These are phyloP conservation scores for Habroteleia sp. DNA, from an alignment of 2,888 invertebrate species.

Conservation along the genomic window DNA sequence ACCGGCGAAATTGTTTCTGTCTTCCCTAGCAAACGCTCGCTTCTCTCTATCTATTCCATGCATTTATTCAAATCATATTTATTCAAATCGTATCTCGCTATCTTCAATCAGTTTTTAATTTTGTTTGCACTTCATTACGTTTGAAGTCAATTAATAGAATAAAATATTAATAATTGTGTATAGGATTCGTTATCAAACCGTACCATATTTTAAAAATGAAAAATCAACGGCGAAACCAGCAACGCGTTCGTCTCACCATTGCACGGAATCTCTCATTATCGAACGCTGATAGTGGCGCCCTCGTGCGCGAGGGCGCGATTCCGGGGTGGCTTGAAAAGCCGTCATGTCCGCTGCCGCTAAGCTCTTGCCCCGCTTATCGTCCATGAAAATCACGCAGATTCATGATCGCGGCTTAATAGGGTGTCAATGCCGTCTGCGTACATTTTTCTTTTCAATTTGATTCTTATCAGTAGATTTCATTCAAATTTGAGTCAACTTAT, in stretches of 20 bases:
- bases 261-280: conserved; percentile 62
- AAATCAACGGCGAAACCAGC: conserved; percentile 25
- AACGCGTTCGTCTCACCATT: conserved; percentile 37
- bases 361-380: conserved; percentile 36
- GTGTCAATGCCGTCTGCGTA: not conserved
- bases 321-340: conserved; percentile 61
- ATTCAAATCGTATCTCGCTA: not conserved
- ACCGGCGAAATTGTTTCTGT: conserved; percentile 65
- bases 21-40: conserved; percentile 66
- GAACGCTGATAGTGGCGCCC: conserved; percentile 66
- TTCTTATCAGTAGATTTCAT: too few species aligned
- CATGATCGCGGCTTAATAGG: conserved; percentile 19
- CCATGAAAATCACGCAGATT: conserved; percentile 32
- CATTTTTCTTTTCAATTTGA: conserved; percentile 1
- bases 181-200: too few species aligned
- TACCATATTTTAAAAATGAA: not conserved
- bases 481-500: too few species aligned
- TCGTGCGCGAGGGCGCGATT: conserved; percentile 60
- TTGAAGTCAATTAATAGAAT: too few species aligned
- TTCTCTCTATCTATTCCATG: conserved; percentile 25
- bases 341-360: conserved; percentile 47
- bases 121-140: too few species aligned
- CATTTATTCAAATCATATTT: not conserved
- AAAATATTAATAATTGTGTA: too few species aligned
- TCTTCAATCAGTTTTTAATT: not conserved